Evolutionary conservation across 1,140 invertebrate species (phyloP).

Genomic region (Brachystomella parvula): DNA sequence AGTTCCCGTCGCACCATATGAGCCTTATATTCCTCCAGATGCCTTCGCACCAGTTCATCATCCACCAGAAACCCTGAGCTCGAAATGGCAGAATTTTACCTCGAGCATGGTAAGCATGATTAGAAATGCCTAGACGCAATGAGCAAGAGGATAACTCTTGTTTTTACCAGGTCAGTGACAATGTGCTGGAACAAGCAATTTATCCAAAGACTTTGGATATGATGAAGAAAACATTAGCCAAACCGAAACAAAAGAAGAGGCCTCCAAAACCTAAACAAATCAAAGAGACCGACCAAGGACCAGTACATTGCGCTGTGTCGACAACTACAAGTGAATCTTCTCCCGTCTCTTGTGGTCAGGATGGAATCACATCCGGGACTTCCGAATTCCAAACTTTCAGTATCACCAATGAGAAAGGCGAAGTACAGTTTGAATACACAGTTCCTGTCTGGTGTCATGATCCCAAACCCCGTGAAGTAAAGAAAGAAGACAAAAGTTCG

Average conservation of each 20-base stretch:
- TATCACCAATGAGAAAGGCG: background rate
- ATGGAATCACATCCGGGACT: background rate
- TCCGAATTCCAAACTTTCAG: background rate
- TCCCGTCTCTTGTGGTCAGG: background rate
- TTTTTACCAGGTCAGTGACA: background rate
- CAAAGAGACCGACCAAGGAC: conserved; percentile 11
- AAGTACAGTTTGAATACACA: background rate
- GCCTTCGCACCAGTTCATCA: conserved; percentile 16
- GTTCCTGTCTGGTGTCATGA: background rate
- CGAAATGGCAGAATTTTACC: background rate
- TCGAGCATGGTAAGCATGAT: background rate
- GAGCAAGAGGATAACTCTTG: background rate
- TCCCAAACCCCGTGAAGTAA: background rate
- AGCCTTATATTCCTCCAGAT: background rate
- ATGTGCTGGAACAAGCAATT: too few relatives aligned
- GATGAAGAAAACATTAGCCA: background rate
- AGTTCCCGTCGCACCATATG: background rate
- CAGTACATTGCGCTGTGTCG: background rate
- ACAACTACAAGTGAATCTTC: background rate
- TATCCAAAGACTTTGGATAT: background rate
- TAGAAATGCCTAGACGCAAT: background rate
- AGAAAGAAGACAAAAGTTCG: background rate
- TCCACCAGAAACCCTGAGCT: background rate
- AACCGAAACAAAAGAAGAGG: background rate
- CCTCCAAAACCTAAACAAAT: conserved; percentile 13